These are phyloP conservation scores for Monodelphis domestica DNA, from an alignment of 2,797 vertebrate genomes.

Conservation along the genomic window DNA sequence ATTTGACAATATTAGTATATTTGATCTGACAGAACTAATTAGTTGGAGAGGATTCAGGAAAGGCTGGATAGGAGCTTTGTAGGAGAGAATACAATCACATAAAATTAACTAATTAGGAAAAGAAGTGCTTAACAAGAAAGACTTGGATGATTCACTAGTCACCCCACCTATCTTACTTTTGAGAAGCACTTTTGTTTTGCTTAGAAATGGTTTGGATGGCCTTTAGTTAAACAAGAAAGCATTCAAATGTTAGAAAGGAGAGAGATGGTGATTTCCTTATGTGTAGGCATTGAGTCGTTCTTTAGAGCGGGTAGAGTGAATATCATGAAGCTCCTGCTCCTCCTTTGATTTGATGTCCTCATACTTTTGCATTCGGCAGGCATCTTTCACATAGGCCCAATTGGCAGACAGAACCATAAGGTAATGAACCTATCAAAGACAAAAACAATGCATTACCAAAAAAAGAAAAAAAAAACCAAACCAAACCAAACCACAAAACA, in stretches of 20 bases:
- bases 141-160: constrained; percentile 82
- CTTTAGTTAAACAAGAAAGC: constrained; percentile 87
- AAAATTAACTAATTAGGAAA: constrained; percentile 85
- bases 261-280: constrained; percentile 85
- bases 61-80: constrained; percentile 86
- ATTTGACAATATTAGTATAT: constrained; percentile 83
- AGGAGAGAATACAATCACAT: constrained; percentile 83
- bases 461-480: not conserved
- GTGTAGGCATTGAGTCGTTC: constrained; percentile 99
- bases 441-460: constrained; percentile 10
- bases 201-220: constrained; percentile 84
- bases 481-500: too few relatives aligned
- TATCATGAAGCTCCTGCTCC: constrained; percentile 98
- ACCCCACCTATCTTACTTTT: constrained; percentile 83
- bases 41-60: constrained; percentile 80
- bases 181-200: constrained; percentile 87
- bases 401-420: constrained; percentile 99
- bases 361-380: constrained; percentile 99
- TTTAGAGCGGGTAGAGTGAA: constrained; percentile 99
- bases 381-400: constrained; percentile 99
- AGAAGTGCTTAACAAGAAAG: constrained; percentile 86
- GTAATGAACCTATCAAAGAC: constrained; percentile 93
- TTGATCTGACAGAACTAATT: constrained; percentile 83
- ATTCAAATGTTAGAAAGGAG: constrained; percentile 81
- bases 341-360: constrained; percentile 99